These are phyloP conservation scores for Helostoma temminkii DNA, from an alignment of 2,797 vertebrate genomes.

Conservation along the genomic window DNA sequence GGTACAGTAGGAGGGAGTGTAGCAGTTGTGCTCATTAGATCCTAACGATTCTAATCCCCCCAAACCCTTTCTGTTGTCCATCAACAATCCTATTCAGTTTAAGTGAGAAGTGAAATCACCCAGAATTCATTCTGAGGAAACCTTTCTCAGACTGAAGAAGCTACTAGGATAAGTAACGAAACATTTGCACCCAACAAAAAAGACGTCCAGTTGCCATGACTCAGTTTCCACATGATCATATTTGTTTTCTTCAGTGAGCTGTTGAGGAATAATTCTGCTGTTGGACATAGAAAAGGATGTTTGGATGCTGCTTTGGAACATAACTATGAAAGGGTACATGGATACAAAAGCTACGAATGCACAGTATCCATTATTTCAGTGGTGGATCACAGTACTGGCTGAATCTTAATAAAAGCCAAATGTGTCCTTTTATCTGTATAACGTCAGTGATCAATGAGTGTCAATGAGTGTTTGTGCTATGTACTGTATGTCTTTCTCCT, in stretches of 20 bases:
- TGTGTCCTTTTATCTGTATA: conserved; percentile 43
- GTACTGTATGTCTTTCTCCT: conserved; percentile 5
- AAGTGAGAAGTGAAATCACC: too few relatives aligned
- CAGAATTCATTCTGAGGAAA: too few relatives aligned
- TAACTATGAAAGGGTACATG: conserved; percentile 20
- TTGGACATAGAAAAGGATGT: neutral
- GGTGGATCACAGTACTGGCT: conserved; percentile 14
- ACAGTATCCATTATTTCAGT: conserved; percentile 18
- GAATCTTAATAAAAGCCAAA: conserved; percentile 49
- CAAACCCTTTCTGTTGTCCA: too few relatives aligned
- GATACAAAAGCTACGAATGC: conserved; percentile 24
- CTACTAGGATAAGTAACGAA: too few relatives aligned
- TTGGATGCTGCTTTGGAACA: conserved; percentile 2
- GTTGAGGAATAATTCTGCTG: neutral
- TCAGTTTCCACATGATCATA: too few relatives aligned
- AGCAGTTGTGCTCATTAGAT: too few relatives aligned
- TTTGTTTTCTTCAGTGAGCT: neutral
- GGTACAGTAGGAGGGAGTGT: too few relatives aligned
- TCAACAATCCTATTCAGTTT: too few relatives aligned
- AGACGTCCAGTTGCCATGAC: too few relatives aligned
- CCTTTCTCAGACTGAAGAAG: too few relatives aligned
- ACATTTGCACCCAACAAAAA: too few relatives aligned
- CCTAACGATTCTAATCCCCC: too few relatives aligned
- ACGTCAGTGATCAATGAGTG: conserved; percentile 39
- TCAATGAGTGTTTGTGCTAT: conserved; percentile 5